Evolutionary conservation across 2,113 vertebrate species (phyloP).

Genomic region (Gasterosteus aculeatus): DNA sequence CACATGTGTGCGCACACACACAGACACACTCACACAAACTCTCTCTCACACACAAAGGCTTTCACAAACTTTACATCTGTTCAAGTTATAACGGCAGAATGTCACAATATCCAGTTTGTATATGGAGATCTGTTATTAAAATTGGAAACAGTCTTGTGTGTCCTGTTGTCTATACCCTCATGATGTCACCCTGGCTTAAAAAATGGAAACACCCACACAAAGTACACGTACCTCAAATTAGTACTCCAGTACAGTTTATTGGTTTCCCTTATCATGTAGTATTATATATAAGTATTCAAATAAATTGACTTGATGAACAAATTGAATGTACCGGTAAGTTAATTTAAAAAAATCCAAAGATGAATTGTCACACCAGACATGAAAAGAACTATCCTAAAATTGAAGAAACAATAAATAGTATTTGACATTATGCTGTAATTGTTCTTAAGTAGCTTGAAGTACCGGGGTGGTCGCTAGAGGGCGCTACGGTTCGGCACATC

Average conservation of each 20-base stretch:
- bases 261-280: background rate
- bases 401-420: background rate
- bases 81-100: conserved; percentile 36
- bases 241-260: background rate
- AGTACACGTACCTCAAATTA: background rate
- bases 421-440: too few relatives aligned
- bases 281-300: background rate
- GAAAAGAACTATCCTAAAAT: background rate
- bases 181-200: background rate
- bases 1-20: background rate
- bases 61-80: conserved; percentile 28
- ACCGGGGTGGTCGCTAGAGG: background rate
- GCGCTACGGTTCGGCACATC: background rate
- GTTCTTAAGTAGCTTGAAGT: background rate
- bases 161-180: background rate
- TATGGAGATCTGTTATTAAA: conserved; percentile 74
- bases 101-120: conserved; percentile 65
- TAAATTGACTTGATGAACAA: background rate
- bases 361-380: background rate
- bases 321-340: too few relatives aligned
- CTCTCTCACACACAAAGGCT: conserved; percentile 3
- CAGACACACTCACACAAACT: conserved; percentile 1
- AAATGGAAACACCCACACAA: background rate
- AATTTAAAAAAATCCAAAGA: background rate
- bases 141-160: conserved; percentile 16